Percentiles rank a stretch among this genome's conserved stretches.
These are phyloP conservation scores for Pterocles orientalis DNA, from an alignment of 2,113 vertebrate genomes.

Conservation along the genomic window DNA sequence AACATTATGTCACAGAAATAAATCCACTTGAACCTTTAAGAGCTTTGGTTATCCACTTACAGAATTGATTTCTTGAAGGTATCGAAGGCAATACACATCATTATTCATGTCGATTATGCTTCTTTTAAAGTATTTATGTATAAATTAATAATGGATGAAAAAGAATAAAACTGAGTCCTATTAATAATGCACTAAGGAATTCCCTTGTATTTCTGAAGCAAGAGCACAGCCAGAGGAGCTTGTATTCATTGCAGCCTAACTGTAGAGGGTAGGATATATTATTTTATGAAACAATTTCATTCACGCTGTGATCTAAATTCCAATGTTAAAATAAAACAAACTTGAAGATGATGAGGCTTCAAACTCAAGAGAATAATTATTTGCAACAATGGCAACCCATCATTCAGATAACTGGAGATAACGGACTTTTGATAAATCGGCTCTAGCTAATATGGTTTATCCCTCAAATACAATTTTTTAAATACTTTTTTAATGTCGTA, in stretches of 20 bases:
- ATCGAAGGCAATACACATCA: neutral
- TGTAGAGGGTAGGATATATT: neutral
- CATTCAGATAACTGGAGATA: neutral
- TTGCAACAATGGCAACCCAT: neutral
- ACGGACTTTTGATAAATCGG: neutral
- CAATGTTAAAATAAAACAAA: neutral
- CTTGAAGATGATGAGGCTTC: neutral
- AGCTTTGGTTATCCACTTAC: neutral
- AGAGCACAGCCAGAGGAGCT: neutral
- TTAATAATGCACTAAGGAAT: neutral
- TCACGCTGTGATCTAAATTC: neutral
- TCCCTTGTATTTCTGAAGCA: neutral
- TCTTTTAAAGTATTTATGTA: neutral
- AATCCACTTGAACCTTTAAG: neutral
- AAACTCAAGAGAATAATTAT: neutral
- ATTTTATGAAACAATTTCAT: neutral
- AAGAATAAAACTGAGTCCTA: neutral
- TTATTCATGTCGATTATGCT: neutral
- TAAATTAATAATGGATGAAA: constrained; percentile 1
- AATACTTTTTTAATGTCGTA: neutral
- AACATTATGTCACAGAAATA: neutral
- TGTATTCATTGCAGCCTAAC: neutral
- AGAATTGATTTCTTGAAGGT: neutral
- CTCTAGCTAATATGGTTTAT: neutral
- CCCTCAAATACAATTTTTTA: neutral